These are phyloP conservation scores for Drosophila gunungcola DNA, from an alignment of 1,140 invertebrate genomes.

Conservation along the genomic window DNA sequence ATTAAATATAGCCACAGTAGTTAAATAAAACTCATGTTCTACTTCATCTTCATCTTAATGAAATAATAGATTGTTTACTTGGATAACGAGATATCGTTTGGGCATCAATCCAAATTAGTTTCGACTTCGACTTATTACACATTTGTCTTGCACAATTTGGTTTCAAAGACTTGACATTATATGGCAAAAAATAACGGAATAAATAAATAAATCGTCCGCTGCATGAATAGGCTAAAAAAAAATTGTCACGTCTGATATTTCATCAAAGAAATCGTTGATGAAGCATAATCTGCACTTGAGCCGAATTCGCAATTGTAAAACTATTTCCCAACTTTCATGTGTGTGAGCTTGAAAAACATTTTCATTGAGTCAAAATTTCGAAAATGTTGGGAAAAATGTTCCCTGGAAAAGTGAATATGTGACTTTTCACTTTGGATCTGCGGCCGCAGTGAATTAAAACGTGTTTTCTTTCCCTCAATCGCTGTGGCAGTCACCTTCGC, in stretches of 20 bases:
- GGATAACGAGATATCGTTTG: neutral
- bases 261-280: constrained; percentile 45
- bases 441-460: constrained; percentile 61
- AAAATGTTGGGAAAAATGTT: constrained; percentile 37
- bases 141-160: constrained; percentile 28
- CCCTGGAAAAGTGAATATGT: constrained; percentile 68
- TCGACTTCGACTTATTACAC: constrained; percentile 5
- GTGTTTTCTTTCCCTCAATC: constrained; percentile 56
- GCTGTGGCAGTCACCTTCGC: constrained; percentile 27
- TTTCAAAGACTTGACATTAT: constrained; percentile 18
- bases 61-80: neutral
- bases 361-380: constrained; percentile 25
- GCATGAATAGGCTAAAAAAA: constrained; percentile 47
- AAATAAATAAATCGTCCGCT: constrained; percentile 16
- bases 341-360: constrained; percentile 21
- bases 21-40: neutral
- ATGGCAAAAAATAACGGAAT: constrained; percentile 6
- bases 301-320: constrained; percentile 24
- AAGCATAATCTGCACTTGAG: constrained; percentile 35
- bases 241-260: constrained; percentile 50
- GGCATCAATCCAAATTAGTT: neutral
- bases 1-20: neutral
- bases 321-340: constrained; percentile 27
- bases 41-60: neutral
- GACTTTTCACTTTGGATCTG: constrained; percentile 71